Evolutionary conservation across 2,797 vertebrate species (phyloP).

Genomic region (Myotis vivesi): DNA sequence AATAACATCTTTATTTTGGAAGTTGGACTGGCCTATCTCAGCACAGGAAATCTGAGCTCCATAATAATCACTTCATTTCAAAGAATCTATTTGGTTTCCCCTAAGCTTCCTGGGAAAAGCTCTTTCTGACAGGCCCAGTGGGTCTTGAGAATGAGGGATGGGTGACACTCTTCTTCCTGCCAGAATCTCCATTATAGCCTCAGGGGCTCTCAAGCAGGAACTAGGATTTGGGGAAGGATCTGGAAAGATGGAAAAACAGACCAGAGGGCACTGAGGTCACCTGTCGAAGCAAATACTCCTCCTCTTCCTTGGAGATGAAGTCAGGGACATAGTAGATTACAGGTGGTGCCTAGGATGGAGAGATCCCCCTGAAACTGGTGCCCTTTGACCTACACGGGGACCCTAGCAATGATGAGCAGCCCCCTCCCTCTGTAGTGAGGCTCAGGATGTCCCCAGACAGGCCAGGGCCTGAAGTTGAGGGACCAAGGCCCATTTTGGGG

Average conservation of each 20-base stretch:
- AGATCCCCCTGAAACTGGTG: slow-evolving; percentile 3
- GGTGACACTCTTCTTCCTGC: background rate
- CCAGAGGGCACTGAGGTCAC: slow-evolving; percentile 67
- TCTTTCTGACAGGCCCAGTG: background rate
- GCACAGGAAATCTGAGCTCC: background rate
- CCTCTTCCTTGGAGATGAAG: slow-evolving; percentile 90
- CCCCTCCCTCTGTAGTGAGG: background rate
- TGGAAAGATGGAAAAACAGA: background rate
- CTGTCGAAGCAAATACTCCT: slow-evolving; percentile 87
- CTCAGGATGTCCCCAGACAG: background rate
- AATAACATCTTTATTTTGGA: background rate
- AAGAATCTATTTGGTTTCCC: slow-evolving; percentile 29
- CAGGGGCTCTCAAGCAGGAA: background rate
- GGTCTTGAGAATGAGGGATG: background rate
- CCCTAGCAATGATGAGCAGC: background rate
- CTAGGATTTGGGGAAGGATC: background rate
- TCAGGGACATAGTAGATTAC: slow-evolving; percentile 91
- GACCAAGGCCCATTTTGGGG: background rate
- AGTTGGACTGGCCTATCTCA: background rate
- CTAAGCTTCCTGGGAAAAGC: background rate
- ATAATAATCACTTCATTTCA: background rate
- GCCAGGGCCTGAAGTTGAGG: background rate
- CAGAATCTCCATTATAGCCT: background rate
- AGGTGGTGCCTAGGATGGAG: slow-evolving; percentile 81
- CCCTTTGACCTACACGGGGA: background rate